phyloP scores from a whole-genome alignment of 2,888 invertebrate species.

The Hanleya hanleyi region DNA sequence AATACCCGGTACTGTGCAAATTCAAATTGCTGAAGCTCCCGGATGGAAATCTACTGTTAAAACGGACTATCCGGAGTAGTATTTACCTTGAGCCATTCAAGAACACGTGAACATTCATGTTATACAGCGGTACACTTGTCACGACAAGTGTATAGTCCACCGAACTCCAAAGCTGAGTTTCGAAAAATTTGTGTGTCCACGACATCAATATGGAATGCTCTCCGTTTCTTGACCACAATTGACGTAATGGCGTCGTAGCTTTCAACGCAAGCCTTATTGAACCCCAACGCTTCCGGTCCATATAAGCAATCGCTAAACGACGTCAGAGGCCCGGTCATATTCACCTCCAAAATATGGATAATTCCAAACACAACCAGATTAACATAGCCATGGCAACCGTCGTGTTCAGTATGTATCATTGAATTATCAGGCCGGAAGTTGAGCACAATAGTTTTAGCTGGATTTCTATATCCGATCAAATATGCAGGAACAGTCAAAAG shows the following conservation, averaged over 20 bases:
- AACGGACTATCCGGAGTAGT: too few relatives aligned
- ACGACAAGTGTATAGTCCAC: slow-evolving; percentile 51
- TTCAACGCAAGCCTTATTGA: slow-evolving; percentile 50
- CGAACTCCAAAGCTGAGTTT: slow-evolving; percentile 56
- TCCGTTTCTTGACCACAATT: too few relatives aligned
- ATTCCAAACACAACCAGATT: slow-evolving; percentile 35
- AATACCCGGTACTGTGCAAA: too few relatives aligned
- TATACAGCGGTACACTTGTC: slow-evolving; percentile 46
- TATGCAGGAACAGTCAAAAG: slow-evolving; percentile 44
- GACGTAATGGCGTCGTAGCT: too few relatives aligned
- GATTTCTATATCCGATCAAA: slow-evolving; percentile 56
- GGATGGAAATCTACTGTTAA: too few relatives aligned
- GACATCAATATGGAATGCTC: slow-evolving; percentile 35
- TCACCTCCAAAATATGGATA: slow-evolving; percentile 37
- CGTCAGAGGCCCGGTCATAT: slow-evolving; percentile 19
- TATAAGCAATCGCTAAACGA: slow-evolving; percentile 55
- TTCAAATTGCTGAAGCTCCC: too few relatives aligned
- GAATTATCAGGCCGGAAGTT: slow-evolving; percentile 54
- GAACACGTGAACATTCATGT: too few relatives aligned
- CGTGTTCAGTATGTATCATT: slow-evolving; percentile 24
- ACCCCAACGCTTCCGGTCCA: slow-evolving; percentile 53
- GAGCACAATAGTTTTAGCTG: slow-evolving; percentile 36
- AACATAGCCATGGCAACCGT: slow-evolving; percentile 48
- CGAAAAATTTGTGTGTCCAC: slow-evolving; percentile 44
- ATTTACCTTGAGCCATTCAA: too few relatives aligned